Evolutionary conservation across 2,113 vertebrate species (phyloP).

Genomic region (Syrmaticus mikado): DNA sequence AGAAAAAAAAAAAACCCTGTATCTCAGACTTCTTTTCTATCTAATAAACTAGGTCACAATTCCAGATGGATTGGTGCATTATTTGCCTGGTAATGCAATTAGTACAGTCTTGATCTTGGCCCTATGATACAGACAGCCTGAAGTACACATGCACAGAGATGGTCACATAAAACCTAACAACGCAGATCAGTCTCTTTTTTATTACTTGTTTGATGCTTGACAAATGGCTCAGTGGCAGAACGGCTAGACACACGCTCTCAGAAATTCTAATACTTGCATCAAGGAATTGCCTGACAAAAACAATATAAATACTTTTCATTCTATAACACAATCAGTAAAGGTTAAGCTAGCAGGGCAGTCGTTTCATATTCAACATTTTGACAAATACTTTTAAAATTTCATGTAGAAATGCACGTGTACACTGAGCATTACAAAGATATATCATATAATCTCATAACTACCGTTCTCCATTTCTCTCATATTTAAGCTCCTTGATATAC

Average conservation of each 20-base stretch:
- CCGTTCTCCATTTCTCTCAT: not conserved
- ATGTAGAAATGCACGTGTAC: not conserved
- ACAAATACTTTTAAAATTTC: not conserved
- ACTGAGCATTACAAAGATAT: not conserved
- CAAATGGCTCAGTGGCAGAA: not conserved
- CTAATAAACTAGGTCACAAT: not conserved
- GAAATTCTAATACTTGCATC: not conserved
- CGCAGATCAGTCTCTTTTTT: not conserved
- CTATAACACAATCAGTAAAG: not conserved
- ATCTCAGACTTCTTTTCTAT: not conserved
- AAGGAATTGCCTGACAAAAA: not conserved
- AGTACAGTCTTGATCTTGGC: not conserved
- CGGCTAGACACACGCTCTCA: not conserved
- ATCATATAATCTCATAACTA: accelerated
- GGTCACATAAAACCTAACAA: not conserved
- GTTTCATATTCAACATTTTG: not conserved
- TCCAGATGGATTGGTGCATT: not conserved
- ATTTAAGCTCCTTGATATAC: not conserved
- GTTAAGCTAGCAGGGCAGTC: not conserved
- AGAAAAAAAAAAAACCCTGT: no score
- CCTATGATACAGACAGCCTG: not conserved
- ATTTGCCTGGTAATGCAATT: not conserved
- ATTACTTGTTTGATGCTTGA: no score
- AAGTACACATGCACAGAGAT: not conserved
- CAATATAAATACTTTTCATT: not conserved